Base-by-base conservation (phyloP, 2,797 vertebrate species). In the Trachops cirrhosus region DNA sequence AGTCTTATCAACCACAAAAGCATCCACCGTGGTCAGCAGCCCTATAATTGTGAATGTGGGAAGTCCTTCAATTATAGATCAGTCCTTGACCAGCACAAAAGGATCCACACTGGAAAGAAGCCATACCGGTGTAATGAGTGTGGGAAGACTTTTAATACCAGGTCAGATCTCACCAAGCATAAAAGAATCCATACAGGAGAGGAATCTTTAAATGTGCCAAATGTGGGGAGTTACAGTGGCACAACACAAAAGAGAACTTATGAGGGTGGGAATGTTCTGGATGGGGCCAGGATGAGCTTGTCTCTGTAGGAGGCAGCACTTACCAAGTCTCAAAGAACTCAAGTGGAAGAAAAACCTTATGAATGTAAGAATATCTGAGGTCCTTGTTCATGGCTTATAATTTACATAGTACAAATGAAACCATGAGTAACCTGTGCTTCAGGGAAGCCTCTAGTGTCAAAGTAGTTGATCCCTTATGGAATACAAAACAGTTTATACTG, bases 1-100 rank as follows among this genome's bases (percentile, higher is more conserved):
- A 97, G 97, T 95, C 97, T 98, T 71, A 96, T 97, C 67, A 98
- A 98, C 44, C 98, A 98, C 95, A 97, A 97, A 89, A 96, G 97
- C 29, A 52, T 97, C 29, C 98, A 98, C 54, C 96, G 95, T 50
- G 97, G 98, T 24, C 96, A 98, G 48, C 97, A 97, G 67, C 97
- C 98, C 74, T 98, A 97, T 92, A 94, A 96, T 70, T 98, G 98
- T 95, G 97, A 95, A 85, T 97, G 97, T 97, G 97, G 97, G 29
- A 98, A 98, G 75, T 97, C 97, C 44, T 97, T 97, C 80, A 97
- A 96, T 96, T 97, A 97, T 26, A 97, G 96, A 41, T 97, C 97
- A 12, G 97, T 97, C 54, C 96, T 97, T 96, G 97, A 97, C 89
- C 97, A 97, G 83, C 97, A 97, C 80, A 97, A 91, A 93, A 97